phyloP scores from a whole-genome alignment of 2,888 invertebrate genomes.

The Trilocha varians region DNA sequence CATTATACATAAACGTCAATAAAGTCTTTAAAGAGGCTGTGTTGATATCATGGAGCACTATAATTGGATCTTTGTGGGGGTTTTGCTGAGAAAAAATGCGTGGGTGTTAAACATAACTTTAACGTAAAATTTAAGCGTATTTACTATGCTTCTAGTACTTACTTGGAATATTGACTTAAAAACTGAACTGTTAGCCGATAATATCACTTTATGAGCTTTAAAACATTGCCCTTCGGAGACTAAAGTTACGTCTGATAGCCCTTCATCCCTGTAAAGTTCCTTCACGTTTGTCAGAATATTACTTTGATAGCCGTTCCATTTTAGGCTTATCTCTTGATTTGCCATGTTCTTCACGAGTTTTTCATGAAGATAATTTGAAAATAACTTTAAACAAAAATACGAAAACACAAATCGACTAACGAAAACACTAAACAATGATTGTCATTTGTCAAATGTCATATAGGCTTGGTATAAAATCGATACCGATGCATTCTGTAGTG shows the following conservation, averaged over 20 bases:
- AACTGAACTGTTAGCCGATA: conserved; percentile 79
- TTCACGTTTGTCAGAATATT: conserved; percentile 78
- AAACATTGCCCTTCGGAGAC: conserved; percentile 78
- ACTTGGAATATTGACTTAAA: conserved; percentile 78
- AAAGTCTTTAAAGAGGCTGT: conserved; percentile 77
- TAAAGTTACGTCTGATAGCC: conserved; percentile 77
- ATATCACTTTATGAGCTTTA: conserved; percentile 79
- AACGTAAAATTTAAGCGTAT: conserved; percentile 1
- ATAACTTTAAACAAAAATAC: conserved; percentile 19
- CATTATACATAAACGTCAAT: conserved; percentile 81
- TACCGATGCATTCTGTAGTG: too few relatives aligned
- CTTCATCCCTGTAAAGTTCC: conserved; percentile 76
- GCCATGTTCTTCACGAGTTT: conserved; percentile 31
- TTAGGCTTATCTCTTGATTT: conserved; percentile 77
- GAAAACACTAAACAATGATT: conserved; percentile 16
- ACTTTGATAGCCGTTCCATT: conserved; percentile 79
- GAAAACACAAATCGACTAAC: conserved; percentile 17
- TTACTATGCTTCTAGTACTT: too few relatives aligned
- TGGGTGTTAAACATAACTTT: conserved; percentile 41
- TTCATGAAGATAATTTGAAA: not conserved
- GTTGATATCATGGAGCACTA: conserved; percentile 81
- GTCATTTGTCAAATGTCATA: too few relatives aligned
- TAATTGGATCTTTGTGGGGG: conserved; percentile 82
- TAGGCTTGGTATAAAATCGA: too few relatives aligned
- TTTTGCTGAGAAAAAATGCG: conserved; percentile 75